These are phyloP conservation scores for Callionymus lyra DNA, from an alignment of 2,113 vertebrate genomes.

Conservation along the genomic window DNA sequence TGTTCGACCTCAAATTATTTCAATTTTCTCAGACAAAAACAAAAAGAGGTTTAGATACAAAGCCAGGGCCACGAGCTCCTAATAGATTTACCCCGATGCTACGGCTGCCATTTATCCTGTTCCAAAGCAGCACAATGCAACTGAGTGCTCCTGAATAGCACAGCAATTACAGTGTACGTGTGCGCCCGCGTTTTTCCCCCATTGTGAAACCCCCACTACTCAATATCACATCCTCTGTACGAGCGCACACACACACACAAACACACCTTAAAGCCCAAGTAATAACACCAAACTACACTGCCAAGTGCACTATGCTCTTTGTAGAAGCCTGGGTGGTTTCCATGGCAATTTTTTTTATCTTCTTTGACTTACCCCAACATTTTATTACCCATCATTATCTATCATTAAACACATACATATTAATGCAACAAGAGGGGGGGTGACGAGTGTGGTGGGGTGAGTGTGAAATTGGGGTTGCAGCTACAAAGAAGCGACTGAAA, in stretches of 20 bases:
- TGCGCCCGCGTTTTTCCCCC: conserved; percentile 39
- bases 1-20: conserved; percentile 77
- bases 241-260: conserved; percentile 34
- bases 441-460: conserved; percentile 35
- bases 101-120: conserved; percentile 94
- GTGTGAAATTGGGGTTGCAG: conserved; percentile 43
- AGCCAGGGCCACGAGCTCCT: conserved; percentile 81
- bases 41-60: conserved; percentile 75
- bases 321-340: conserved; percentile 80
- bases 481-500: conserved; percentile 61
- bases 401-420: conserved; percentile 96
- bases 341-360: conserved; percentile 77
- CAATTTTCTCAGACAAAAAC: conserved; percentile 68
- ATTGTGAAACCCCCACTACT: conserved; percentile 44
- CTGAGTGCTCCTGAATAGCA: conserved; percentile 83
- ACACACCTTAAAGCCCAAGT: conserved; percentile 81
- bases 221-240: conserved; percentile 40
- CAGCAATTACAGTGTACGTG: conserved; percentile 87
- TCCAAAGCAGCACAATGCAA: conserved; percentile 89
- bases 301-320: conserved; percentile 80
- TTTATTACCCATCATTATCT: conserved; percentile 92
- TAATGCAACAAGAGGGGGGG: conserved; percentile 79
- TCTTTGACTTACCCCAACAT: conserved; percentile 80
- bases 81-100: conserved; percentile 90
- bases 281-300: conserved; percentile 81